These are phyloP conservation scores for Bombylius major DNA, from an alignment of 2,888 invertebrate species.

Conservation along the genomic window DNA sequence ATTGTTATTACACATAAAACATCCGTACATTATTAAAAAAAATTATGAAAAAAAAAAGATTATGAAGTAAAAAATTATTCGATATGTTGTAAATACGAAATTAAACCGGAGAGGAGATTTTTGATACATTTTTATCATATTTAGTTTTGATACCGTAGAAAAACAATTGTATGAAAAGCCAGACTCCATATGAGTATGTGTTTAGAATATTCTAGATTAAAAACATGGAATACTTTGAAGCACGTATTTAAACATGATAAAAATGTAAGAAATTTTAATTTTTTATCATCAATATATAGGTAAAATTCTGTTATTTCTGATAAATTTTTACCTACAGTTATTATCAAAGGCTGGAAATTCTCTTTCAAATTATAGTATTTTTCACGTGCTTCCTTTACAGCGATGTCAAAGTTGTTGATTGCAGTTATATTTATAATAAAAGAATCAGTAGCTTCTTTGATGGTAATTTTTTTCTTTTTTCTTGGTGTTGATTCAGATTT, in stretches of 20 bases:
- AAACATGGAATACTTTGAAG: slow-evolving; percentile 4
- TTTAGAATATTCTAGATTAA: slow-evolving; percentile 2
- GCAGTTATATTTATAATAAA: neutral
- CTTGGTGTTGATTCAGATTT: neutral
- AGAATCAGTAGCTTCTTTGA: slow-evolving; percentile 1
- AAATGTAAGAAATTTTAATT: slow-evolving; percentile 4
- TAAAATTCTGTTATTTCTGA: slow-evolving; percentile 1
- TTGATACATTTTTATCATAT: neutral
- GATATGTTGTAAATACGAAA: slow-evolving; percentile 1
- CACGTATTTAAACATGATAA: neutral
- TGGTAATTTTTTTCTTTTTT: neutral
- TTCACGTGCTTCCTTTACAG: neutral
- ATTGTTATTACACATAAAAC: neutral
- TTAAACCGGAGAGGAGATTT: slow-evolving; percentile 1
- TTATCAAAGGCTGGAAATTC: slow-evolving; percentile 1
- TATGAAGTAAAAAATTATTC: neutral
- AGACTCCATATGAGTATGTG: neutral
- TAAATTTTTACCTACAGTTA: neutral
- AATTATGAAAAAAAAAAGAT: neutral
- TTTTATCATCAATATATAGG: slow-evolving; percentile 2
- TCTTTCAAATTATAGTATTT: neutral
- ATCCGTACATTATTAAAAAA: neutral
- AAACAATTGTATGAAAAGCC: slow-evolving; percentile 1
- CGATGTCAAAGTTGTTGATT: neutral
- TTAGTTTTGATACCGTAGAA: neutral